These are phyloP conservation scores for Oxyteleia sp. DNA, from an alignment of 2,888 invertebrate species.

Conservation along the genomic window DNA sequence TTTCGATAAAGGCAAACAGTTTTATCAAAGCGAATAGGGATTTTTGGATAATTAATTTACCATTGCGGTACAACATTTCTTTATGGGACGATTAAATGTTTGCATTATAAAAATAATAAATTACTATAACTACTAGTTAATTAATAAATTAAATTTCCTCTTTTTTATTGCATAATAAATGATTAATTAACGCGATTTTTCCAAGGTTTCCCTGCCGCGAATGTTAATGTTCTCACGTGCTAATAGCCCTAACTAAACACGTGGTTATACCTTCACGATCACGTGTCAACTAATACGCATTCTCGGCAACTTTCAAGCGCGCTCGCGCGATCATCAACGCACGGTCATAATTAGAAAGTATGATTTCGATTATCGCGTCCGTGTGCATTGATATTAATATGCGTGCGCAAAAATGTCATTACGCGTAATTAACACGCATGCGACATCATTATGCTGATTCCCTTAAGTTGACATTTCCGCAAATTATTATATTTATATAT, in stretches of 20 bases:
- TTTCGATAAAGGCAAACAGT: no score
- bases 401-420: slow-evolving; percentile 42
- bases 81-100: no score
- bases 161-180: slow-evolving; percentile 2
- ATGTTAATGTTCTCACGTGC: slow-evolving; percentile 41
- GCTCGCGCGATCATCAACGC: slow-evolving; percentile 45
- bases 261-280: slow-evolving; percentile 55
- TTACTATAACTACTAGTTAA: no score
- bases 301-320: slow-evolving; percentile 69
- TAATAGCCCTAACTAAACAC: slow-evolving; percentile 54
- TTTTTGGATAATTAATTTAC: no score
- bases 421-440: neutral
- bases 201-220: slow-evolving; percentile 22
- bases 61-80: no score
- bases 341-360: slow-evolving; percentile 68
- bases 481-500: no score
- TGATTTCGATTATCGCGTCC: slow-evolving; percentile 60
- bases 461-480: neutral
- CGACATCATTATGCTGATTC: slow-evolving; percentile 3
- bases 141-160: no score
- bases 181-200: slow-evolving; percentile 20
- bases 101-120: no score
- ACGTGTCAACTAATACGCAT: slow-evolving; percentile 52
- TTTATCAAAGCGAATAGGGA: no score
- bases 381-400: slow-evolving; percentile 28